Base-by-base conservation (phyloP, 1,140 invertebrate species). In the Delia radicum region DNA sequence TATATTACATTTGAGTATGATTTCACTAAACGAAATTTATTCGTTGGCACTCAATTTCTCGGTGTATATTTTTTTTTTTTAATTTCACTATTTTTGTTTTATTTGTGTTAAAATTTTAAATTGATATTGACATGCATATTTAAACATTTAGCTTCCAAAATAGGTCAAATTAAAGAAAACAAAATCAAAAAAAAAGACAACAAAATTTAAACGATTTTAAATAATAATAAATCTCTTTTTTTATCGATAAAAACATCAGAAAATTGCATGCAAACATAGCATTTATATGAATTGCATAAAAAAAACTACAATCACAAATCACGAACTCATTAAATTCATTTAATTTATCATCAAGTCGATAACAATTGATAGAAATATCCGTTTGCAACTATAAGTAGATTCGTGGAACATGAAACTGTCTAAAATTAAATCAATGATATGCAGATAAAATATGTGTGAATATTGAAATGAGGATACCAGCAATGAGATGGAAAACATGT, bases 361-460 rank as follows among this genome's bases (percentile, higher is more conserved):
- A 55, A 55, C 48, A 55, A 55, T 55, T 55, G n/a, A 55, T 18
- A 55, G 18, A 55, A 55, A 55, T 55, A 21, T 55, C 48, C n/a
- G 48, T 55, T 55, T 55, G 6, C 21, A 7, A 21, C 48, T 55
- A 18, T 21, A 55, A 55, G 48, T 55, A 18, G 48, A 55, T 55
- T 21, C 21, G 48, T 7, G 48, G 48, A 18, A 55, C 24, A 55
- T 55, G 21, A 55, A 55, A 55, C 48, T 21, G 48, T 55, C 48
- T 55, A 55, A 55, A n/a, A 55, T 55, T n/a, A 55, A 55, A 55
- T 55, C 48, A 55, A 55, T 55, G 48, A 55, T 55, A 55, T 55
- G n/a, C n/a, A 55, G 48, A 55, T 55, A 21, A 55, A 55, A 55
- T 21, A 55, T 55, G 48, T 55, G 48, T 55, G 15, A 55, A 55